phyloP scores from a whole-genome alignment of 2,888 invertebrate genomes.

The Nomada fabriciana region DNA sequence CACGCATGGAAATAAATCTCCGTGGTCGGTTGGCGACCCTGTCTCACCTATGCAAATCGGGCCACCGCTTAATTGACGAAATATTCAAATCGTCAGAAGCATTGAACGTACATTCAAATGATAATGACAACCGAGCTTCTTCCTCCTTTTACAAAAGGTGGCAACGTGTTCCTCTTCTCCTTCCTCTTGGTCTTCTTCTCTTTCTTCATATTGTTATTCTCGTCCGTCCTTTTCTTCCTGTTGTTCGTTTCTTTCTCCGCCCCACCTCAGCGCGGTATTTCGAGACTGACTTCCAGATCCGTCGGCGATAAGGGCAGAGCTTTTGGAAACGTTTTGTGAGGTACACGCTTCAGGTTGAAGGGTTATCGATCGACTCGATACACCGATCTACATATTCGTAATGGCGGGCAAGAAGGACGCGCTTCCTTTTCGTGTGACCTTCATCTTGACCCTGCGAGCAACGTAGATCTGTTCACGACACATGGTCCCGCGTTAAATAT shows the following conservation, averaged over 20 bases:
- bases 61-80: constrained; percentile 80
- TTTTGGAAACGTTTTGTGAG: constrained; percentile 21
- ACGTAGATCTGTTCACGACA: background rate
- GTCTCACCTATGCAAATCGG: constrained; percentile 80
- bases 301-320: constrained; percentile 29
- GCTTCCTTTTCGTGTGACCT: constrained; percentile 61
- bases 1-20: constrained; percentile 57
- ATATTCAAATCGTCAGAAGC: constrained; percentile 78
- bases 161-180: constrained; percentile 2
- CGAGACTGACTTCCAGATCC: constrained; percentile 27
- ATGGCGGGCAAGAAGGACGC: constrained; percentile 46
- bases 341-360: constrained; percentile 29
- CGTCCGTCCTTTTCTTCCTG: constrained; percentile 10
- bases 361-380: constrained; percentile 61
- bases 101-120: constrained; percentile 72
- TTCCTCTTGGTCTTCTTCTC: constrained; percentile 6
- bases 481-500: constrained; percentile 39
- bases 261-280: background rate
- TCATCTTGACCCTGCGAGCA: constrained; percentile 58
- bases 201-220: constrained; percentile 10
- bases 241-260: background rate
- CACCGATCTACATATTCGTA: constrained; percentile 61
- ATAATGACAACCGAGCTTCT: constrained; percentile 67
- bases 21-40: constrained; percentile 73
- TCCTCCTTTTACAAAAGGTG: constrained; percentile 33